Conservation (phyloP, 2,888 invertebrate species). For the Temnothorax unifasciatus region DNA sequence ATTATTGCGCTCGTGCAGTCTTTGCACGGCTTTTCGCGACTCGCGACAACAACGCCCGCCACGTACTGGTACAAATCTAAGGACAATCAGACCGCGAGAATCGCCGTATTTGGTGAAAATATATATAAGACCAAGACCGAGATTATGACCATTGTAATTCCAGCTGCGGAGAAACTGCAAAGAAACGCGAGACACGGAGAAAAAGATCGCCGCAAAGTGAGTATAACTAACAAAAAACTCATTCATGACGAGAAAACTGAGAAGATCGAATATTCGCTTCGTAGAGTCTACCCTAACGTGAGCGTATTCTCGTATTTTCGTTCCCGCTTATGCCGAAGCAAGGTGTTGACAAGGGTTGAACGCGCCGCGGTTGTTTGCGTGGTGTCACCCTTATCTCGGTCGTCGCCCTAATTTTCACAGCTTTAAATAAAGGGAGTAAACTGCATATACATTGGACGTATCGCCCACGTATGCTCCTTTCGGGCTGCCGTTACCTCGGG, state of each 20-base stretch:
- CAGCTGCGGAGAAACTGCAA: not conserved
- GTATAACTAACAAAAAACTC: not conserved
- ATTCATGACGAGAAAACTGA: too few species aligned
- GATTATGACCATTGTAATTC: not conserved
- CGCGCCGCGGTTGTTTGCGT: conserved; percentile 66
- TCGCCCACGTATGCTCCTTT: conserved; percentile 67
- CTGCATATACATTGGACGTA: conserved; percentile 58
- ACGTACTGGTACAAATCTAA: conserved; percentile 31
- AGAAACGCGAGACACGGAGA: not conserved
- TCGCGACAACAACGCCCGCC: conserved; percentile 48
- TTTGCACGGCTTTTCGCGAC: conserved; percentile 4
- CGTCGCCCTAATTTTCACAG: conserved; percentile 77
- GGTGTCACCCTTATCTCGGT: conserved; percentile 77
- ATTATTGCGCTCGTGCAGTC: conserved; percentile 50
- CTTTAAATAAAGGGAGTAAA: conserved; percentile 70
- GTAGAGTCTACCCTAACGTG: conserved; percentile 53
- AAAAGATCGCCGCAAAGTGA: not conserved
- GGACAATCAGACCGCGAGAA: not conserved
- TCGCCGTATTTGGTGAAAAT: not conserved
- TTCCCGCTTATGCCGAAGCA: conserved; percentile 61
- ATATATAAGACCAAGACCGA: not conserved
- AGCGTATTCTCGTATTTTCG: conserved; percentile 70
- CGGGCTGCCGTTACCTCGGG: conserved; percentile 59
- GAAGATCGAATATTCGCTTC: not conserved
- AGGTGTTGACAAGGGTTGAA: conserved; percentile 76